A percentile compares a stretch with the other conserved stretches of the same genome.
Evolutionary conservation across 2,113 vertebrate genomes (phyloP).

Genomic region (Perccottus glenii): DNA sequence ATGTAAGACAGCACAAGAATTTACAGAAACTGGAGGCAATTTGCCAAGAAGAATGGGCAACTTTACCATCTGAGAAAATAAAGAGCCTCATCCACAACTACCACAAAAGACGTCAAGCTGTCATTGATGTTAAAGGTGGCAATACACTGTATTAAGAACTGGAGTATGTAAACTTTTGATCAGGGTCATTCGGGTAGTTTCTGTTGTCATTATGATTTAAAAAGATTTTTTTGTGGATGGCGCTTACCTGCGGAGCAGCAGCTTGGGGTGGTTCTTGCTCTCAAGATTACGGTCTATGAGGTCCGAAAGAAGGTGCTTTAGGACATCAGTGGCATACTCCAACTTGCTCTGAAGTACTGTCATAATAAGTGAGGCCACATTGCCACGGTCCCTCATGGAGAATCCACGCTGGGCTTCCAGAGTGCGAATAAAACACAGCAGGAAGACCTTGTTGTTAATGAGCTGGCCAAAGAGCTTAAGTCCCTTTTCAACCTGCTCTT

Average conservation of each 20-base stretch:
- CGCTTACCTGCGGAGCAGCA: constrained; percentile 91
- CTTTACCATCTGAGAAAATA: no score
- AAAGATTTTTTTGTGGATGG: not conserved
- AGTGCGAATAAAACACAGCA: constrained; percentile 95
- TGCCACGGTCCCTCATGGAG: constrained; percentile 97
- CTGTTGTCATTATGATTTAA: no score
- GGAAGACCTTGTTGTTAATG: constrained; percentile 97
- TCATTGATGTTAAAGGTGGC: no score
- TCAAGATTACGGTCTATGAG: constrained; percentile 99
- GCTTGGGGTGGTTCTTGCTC: constrained; percentile 98
- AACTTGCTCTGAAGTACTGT: constrained; percentile 96
- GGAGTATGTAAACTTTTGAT: no score
- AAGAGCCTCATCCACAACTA: no score
- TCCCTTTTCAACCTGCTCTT: constrained; percentile 95
- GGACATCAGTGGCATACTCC: constrained; percentile 95
- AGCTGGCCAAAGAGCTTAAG: constrained; percentile 96
- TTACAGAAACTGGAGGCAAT: no score
- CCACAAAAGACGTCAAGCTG: no score
- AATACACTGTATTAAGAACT: no score
- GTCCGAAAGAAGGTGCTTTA: constrained; percentile 95
- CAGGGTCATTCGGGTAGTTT: no score
- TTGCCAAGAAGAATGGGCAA: no score
- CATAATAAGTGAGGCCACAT: constrained; percentile 97
- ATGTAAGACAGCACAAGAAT: no score
- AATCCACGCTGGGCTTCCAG: constrained; percentile 96